These are phyloP conservation scores for Haemorhous mexicanus DNA, from an alignment of 2,113 vertebrate species.

Conservation along the genomic window DNA sequence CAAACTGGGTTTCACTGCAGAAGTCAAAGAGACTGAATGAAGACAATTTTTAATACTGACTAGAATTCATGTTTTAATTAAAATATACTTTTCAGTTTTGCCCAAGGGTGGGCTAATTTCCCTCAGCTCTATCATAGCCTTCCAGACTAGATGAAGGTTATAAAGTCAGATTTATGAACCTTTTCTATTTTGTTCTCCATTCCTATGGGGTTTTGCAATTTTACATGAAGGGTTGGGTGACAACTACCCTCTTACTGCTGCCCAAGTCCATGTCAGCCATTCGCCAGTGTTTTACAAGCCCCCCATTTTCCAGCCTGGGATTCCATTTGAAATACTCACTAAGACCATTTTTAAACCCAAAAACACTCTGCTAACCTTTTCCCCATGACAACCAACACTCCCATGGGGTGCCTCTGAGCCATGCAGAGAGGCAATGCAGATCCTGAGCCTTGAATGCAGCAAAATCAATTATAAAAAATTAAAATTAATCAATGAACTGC, in stretches of 20 bases:
- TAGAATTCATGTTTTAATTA: background rate
- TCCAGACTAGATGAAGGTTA: background rate
- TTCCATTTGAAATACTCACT: background rate
- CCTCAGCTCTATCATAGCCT: background rate
- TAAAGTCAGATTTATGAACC: background rate
- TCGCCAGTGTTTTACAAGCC: background rate
- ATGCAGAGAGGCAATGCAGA: background rate
- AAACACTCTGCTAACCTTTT: background rate
- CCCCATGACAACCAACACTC: background rate
- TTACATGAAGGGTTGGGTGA: background rate
- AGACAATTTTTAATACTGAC: background rate
- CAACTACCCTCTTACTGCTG: background rate
- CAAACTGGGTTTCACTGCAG: background rate
- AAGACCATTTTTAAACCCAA: background rate
- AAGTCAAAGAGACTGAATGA: background rate
- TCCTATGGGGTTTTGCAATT: background rate
- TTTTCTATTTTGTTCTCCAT: background rate
- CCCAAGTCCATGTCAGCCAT: background rate
- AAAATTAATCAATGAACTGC: background rate
- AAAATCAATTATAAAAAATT: background rate
- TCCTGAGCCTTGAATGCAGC: background rate
- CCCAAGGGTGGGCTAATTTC: background rate
- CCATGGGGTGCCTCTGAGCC: rapidly evolving
- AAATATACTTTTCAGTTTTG: background rate
- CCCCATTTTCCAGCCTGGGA: background rate